Evolutionary conservation across 2,888 invertebrate species (phyloP), one percentile per base, ranked within the genome.

Genomic region (Leptinotarsa haldemani): DNA sequence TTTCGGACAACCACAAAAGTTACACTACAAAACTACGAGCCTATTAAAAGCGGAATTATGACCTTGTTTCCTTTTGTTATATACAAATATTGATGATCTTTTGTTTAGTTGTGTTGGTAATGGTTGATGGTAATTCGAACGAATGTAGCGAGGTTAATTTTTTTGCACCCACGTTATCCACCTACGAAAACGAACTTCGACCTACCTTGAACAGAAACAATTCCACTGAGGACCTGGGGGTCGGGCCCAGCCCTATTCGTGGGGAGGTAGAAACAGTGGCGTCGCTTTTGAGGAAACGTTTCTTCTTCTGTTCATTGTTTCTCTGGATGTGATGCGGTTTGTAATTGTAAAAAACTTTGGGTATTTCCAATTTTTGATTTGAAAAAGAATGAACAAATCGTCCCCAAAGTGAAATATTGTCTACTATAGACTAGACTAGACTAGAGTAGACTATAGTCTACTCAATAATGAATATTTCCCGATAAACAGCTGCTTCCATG

Each of bases 121-220:
- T 66, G 47, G 65, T 22, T 65, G 50, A 65, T 66, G 47, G 58
- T 68, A 68, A 56, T 12, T 68, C 47, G 48, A 48, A 67, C 68
- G 68, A 61, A 61, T 61, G 58, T 30, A 70, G 68, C 70, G 22
- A 70, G 70, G 30, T 67, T 67, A 40, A 69, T 25, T 74, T 74
- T 73, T 74, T 73, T 65, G 46, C 70, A 67, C 75, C 73, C 70
- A 75, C 75, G 46, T 69, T 7, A 50, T 75, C 73, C 73, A 58
- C 75, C 75, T 65, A 75, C 75, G 18, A 48, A 53, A 18, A 65
- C 70, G 73, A 75, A 73, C 75, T 75, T 40, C 64, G 75, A 75
- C 75, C 75, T 75, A 68, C 67, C 46, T 67, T 53, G 68, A 73
- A 67, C 66, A 73, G 53, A 66, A 63, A 73, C 64, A 52, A 70